phyloP scores from a whole-genome alignment of 1,140 invertebrate genomes.

The Drosophila tristis region DNA sequence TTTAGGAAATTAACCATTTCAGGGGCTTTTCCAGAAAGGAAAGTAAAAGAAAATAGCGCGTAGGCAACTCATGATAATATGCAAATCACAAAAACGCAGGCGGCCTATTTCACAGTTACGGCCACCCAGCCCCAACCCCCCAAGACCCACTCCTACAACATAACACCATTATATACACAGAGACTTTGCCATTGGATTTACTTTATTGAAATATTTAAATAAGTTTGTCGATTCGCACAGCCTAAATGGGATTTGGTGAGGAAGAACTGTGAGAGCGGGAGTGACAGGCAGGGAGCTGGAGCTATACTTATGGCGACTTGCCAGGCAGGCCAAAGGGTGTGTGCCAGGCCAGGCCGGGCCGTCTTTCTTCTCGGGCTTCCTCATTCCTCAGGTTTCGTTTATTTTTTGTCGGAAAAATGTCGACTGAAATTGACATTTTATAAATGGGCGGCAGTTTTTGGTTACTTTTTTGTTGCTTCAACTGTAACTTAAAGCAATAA shows the following conservation, averaged over 20 bases:
- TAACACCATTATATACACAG: slow-evolving; percentile 23
- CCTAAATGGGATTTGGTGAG: slow-evolving; percentile 78
- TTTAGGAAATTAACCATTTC: slow-evolving; percentile 72
- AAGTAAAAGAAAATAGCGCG: slow-evolving; percentile 5
- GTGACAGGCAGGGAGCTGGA: neutral
- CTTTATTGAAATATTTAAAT: slow-evolving; percentile 84
- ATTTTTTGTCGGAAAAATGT: slow-evolving; percentile 29
- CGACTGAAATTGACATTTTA: slow-evolving; percentile 81
- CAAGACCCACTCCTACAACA: neutral
- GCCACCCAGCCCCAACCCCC: slow-evolving; percentile 4
- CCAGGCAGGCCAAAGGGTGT: slow-evolving; percentile 50
- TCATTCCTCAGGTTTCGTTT: slow-evolving; percentile 6
- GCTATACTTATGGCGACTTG: slow-evolving; percentile 48
- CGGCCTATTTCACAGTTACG: slow-evolving; percentile 66
- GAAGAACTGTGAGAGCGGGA: slow-evolving; percentile 1
- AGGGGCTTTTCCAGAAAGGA: slow-evolving; percentile 30
- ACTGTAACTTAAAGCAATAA: slow-evolving; percentile 75
- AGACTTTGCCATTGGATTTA: slow-evolving; percentile 68
- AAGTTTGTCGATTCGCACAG: slow-evolving; percentile 82
- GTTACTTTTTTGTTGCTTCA: slow-evolving; percentile 8
- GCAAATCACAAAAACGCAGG: slow-evolving; percentile 56
- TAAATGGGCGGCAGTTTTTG: slow-evolving; percentile 67
- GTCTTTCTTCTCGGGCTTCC: slow-evolving; percentile 52
- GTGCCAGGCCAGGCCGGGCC: slow-evolving; percentile 39
- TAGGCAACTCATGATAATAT: slow-evolving; percentile 54